These are phyloP conservation scores for Mimas tiliae DNA, from an alignment of 2,888 invertebrate species.

Conservation along the genomic window DNA sequence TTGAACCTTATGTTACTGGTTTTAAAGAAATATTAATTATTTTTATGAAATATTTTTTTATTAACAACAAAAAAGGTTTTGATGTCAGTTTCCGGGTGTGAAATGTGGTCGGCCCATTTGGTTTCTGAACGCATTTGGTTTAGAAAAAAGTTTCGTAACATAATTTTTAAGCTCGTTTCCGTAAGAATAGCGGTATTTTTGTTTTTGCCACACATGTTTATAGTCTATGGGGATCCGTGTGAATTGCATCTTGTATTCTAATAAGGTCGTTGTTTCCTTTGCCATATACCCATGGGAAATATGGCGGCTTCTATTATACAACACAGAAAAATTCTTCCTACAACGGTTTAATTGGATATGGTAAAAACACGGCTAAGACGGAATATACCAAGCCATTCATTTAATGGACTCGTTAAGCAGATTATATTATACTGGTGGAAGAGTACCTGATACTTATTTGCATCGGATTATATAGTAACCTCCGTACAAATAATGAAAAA, in stretches of 20 bases:
- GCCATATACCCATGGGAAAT: constrained; percentile 29
- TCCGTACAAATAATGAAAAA: too few relatives aligned
- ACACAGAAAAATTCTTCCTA: constrained; percentile 14
- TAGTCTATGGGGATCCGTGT: constrained; percentile 46
- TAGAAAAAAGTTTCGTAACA: constrained; percentile 51
- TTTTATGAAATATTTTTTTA: constrained; percentile 12
- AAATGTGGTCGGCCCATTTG: constrained; percentile 76
- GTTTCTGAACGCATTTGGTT: constrained; percentile 66
- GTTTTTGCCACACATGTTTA: constrained; percentile 57
- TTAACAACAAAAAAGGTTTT: constrained; percentile 57
- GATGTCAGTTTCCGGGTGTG: constrained; percentile 75
- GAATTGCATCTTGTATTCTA: constrained; percentile 64
- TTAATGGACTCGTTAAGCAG: background rate
- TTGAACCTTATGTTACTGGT: constrained; percentile 32
- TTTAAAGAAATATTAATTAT: constrained; percentile 32
- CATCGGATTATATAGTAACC: too few relatives aligned
- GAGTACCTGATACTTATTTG: too few relatives aligned
- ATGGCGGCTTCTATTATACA: constrained; percentile 21
- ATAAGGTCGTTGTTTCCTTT: constrained; percentile 46
- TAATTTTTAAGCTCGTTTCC: constrained; percentile 47
- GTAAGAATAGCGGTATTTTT: constrained; percentile 57
- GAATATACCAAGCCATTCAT: background rate
- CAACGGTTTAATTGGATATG: constrained; percentile 11
- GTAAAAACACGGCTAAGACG: background rate
- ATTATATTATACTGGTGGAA: background rate